phyloP scores from a whole-genome alignment of 2,888 invertebrate genomes.

The Pterostichus niger region DNA sequence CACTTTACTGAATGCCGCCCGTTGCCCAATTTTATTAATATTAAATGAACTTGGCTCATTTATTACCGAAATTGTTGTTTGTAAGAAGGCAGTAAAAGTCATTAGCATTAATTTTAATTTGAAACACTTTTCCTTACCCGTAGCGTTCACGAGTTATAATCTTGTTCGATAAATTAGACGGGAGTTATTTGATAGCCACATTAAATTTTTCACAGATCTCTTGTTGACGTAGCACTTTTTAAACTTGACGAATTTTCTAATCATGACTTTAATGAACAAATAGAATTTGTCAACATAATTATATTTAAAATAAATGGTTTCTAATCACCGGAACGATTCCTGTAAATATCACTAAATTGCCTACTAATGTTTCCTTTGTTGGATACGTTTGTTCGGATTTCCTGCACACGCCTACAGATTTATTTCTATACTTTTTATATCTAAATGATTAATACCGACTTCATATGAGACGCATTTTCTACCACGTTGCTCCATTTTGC shows the following conservation, averaged over 20 bases:
- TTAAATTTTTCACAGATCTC: slow-evolving; percentile 2
- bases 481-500: slow-evolving; percentile 6
- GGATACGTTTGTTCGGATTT: slow-evolving; percentile 2
- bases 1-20: not conserved
- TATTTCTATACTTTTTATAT: slow-evolving; percentile 17
- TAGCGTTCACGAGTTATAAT: slow-evolving; percentile 24
- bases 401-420: slow-evolving; percentile 19
- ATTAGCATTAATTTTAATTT: slow-evolving; percentile 48
- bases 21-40: slow-evolving; percentile 35
- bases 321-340: too few relatives aligned
- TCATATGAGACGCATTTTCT: not conserved
- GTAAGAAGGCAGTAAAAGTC: slow-evolving; percentile 21
- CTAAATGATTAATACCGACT: slow-evolving; percentile 14
- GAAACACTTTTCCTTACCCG: slow-evolving; percentile 20
- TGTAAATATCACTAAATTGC: not conserved
- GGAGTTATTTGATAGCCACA: slow-evolving; percentile 33
- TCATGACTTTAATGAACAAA: too few relatives aligned
- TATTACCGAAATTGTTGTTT: slow-evolving; percentile 40
- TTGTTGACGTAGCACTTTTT: not conserved
- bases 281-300: too few relatives aligned
- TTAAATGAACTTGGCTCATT: slow-evolving; percentile 37
- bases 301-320: too few relatives aligned
- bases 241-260: too few relatives aligned
- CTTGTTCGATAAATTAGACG: slow-evolving; percentile 19
- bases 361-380: slow-evolving; percentile 27